A percentile compares a stretch with the other conserved stretches of the same genome.
Evolutionary conservation across 2,113 vertebrate species (phyloP).

Genomic region (Perccottus glenii): DNA sequence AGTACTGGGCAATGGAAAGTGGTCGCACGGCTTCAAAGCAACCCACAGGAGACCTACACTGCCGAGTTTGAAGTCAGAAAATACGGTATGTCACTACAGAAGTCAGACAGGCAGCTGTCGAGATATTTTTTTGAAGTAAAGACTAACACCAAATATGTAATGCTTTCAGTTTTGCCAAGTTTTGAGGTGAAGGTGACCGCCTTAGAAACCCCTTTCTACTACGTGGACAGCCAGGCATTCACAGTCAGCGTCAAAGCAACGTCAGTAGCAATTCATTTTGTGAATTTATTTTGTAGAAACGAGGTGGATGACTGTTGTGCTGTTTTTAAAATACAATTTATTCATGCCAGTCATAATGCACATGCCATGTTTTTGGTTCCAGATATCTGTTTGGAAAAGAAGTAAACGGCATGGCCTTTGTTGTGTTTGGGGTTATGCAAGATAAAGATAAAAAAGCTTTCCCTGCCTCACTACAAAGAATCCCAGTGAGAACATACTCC

Average conservation of each 20-base stretch:
- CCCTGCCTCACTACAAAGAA: slow-evolving; percentile 73
- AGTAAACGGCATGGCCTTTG: slow-evolving; percentile 78
- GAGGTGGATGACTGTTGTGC: background rate
- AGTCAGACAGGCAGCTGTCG: background rate
- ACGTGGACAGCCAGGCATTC: slow-evolving; percentile 72
- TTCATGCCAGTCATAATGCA: too few relatives aligned
- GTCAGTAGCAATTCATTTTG: slow-evolving; percentile 44
- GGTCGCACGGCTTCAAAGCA: slow-evolving; percentile 61
- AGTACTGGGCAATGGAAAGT: slow-evolving; percentile 75
- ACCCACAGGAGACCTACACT: slow-evolving; percentile 60
- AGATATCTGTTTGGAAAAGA: slow-evolving; percentile 85
- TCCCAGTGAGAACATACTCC: slow-evolving; percentile 67
- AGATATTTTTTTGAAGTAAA: background rate
- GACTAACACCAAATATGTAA: background rate
- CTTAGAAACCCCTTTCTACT: slow-evolving; percentile 76
- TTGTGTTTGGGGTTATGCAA: slow-evolving; percentile 81
- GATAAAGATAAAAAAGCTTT: slow-evolving; percentile 71
- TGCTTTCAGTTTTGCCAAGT: slow-evolving; percentile 73
- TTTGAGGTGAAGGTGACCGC: slow-evolving; percentile 84
- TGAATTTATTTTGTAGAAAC: background rate
- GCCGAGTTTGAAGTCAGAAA: slow-evolving; percentile 79
- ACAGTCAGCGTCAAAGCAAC: slow-evolving; percentile 71
- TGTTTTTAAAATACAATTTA: too few relatives aligned
- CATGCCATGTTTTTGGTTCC: background rate
- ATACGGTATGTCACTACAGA: slow-evolving; percentile 63